A percentile compares a stretch with the other conserved stretches of the same genome.
phyloP scores from a whole-genome alignment of 2,888 invertebrate species.

The Watsonalla binaria region DNA sequence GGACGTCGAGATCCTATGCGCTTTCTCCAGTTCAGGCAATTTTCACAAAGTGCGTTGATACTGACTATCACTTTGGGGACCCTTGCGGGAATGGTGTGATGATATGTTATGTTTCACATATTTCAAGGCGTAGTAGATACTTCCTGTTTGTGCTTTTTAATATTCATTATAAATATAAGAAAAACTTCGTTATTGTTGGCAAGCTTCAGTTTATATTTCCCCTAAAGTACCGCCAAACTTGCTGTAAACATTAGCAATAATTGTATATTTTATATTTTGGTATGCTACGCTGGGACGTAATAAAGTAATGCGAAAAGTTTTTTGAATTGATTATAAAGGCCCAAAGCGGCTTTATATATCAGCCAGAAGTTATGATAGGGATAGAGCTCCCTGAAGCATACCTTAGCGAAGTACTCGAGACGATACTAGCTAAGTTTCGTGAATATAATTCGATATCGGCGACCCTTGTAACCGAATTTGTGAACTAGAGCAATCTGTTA shows the following conservation, averaged over 20 bases:
- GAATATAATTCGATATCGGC: constrained; percentile 47
- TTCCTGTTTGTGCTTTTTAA: too few species aligned
- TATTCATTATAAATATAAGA: background rate
- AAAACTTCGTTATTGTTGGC: background rate
- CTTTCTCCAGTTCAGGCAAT: too few species aligned
- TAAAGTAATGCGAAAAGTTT: constrained; percentile 26
- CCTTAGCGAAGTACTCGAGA: constrained; percentile 18
- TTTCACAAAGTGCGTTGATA: too few species aligned
- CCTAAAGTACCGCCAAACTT: background rate
- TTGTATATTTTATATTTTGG: background rate
- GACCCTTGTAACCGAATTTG: constrained; percentile 56
- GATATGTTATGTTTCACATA: too few species aligned
- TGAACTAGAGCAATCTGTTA: constrained; percentile 52
- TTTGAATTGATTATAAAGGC: constrained; percentile 38
- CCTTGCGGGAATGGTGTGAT: too few species aligned
- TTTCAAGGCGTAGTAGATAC: too few species aligned
- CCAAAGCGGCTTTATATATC: constrained; percentile 39
- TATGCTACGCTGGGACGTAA: background rate
- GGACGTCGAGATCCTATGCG: too few species aligned
- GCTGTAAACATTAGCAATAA: background rate
- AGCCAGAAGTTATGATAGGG: constrained; percentile 29
- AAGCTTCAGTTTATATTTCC: too few species aligned
- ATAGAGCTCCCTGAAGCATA: constrained; percentile 27
- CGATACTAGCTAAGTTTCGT: constrained; percentile 37
- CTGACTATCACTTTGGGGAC: too few species aligned